phyloP scores from a whole-genome alignment of 2,113 vertebrate species.

The Butorides virescens region DNA sequence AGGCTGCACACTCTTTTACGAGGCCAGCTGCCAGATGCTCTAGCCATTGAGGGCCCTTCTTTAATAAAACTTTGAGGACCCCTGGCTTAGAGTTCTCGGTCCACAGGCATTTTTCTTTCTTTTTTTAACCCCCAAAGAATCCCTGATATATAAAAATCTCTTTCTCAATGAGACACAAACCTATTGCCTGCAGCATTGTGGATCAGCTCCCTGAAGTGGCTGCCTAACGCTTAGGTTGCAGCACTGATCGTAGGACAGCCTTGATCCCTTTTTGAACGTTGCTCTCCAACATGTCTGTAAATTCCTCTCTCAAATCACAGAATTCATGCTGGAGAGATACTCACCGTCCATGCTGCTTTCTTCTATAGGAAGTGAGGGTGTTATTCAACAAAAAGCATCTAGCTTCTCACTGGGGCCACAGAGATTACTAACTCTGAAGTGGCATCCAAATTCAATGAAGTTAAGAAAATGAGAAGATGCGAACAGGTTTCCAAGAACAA shows the following conservation, averaged over 20 bases:
- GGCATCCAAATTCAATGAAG: neutral
- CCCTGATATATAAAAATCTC: neutral
- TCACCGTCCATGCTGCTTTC: neutral
- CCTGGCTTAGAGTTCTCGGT: neutral
- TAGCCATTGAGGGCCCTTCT: neutral
- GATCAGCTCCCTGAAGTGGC: neutral
- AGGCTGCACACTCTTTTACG: neutral
- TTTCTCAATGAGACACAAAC: neutral
- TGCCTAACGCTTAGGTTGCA: neutral
- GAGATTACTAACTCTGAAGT: neutral
- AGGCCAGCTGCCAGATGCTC: neutral
- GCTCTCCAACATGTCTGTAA: neutral
- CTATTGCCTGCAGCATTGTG: neutral
- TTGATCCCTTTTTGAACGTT: neutral
- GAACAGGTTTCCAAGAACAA: neutral
- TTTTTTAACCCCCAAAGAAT: accelerated
- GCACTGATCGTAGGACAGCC: neutral
- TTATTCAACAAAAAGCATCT: neutral
- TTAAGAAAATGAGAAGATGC: neutral
- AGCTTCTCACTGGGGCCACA: neutral
- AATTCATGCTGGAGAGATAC: neutral
- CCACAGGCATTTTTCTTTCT: neutral
- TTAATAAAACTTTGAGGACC: neutral
- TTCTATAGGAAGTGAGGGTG: neutral
- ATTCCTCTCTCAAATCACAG: neutral